Base-by-base conservation (phyloP, 1,140 invertebrate species). In the Dufourea novaeangliae region DNA sequence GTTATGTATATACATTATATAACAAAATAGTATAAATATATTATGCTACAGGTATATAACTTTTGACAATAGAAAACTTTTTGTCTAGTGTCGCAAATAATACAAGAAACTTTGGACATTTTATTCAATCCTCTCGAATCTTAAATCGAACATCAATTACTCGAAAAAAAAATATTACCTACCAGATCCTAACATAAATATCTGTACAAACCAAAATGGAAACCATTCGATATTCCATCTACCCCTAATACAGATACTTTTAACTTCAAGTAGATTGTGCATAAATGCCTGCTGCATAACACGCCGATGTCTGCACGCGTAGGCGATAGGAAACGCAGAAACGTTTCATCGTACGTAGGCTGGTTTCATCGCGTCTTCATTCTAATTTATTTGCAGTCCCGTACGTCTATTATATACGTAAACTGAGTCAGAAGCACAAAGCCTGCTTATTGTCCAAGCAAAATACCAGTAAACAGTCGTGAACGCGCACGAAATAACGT, bases 361-460 rank as follows among this genome's bases (percentile, higher is more conserved):
- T 75, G 77, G 79, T 85, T 50, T 86, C 87, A 90, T 88, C 83
- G 73, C 85, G 86, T 85, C 86, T 79, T 80, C 70, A 57, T 12
- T 79, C 62, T 70, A 85, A 86, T 87, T 86, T 84, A 88, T 82
- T 86, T 83, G 75, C 78, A 86, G 86, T 86, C 88, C 87, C 83
- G 88, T 88, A 74, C 85, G 80, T 89, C 85, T 86, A 85, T 82
- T 72, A 75, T 74, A 82, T 75, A 76, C 86, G 79, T 54, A 86
- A 91, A 92, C 87, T 92, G 85, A 90, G 87, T 83, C 91, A 90
- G 89, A 91, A 89, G 90, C 86, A 91, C 88, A 91, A 92, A 90
- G 90, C 89, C 83, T 88, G 83, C 74, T 86, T 85, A 88, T 83
- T 87, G 86, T 85, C 87, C 85, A 74, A 81, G 69, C 86, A 87